Conservation (phyloP, 2,888 invertebrate genomes). For the Caenorhabditis drosophilae region DNA sequence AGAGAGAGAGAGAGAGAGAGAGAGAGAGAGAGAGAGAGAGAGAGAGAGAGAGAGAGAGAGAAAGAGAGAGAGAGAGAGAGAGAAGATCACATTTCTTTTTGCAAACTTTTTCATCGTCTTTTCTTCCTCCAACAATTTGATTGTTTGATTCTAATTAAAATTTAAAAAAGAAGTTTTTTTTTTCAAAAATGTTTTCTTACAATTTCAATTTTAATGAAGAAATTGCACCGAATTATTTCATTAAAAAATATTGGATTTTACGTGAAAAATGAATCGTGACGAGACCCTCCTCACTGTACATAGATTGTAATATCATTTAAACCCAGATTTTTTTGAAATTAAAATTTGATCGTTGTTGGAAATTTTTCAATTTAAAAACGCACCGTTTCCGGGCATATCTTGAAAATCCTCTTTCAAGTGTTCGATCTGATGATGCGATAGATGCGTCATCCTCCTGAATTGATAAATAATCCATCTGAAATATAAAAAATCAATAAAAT, state of each 20-base stretch:
- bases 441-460: conserved; percentile 53
- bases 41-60: no score
- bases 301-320: no score
- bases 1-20: no score
- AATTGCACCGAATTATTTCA: no score
- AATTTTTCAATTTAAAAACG: not conserved
- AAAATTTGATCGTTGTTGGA: not conserved
- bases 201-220: no score
- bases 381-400: conserved; percentile 33
- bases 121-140: no score
- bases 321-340: no score
- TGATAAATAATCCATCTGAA: conserved; percentile 59
- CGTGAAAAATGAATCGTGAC: no score
- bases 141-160: no score
- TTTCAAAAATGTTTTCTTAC: not conserved
- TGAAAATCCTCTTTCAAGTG: conserved; percentile 43
- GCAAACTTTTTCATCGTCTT: not conserved
- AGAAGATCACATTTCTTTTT: not conserved
- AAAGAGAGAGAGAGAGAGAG: not conserved
- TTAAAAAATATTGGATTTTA: no score
- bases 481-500: conserved; percentile 3
- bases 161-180: conserved; percentile 1
- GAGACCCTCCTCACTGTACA: no score
- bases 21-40: no score
- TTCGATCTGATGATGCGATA: conserved; percentile 41